Percentiles rank a stretch among this genome's conserved stretches.
Conservation (phyloP, 1,140 invertebrate genomes). For the Sminthurinus signatus region DNA sequence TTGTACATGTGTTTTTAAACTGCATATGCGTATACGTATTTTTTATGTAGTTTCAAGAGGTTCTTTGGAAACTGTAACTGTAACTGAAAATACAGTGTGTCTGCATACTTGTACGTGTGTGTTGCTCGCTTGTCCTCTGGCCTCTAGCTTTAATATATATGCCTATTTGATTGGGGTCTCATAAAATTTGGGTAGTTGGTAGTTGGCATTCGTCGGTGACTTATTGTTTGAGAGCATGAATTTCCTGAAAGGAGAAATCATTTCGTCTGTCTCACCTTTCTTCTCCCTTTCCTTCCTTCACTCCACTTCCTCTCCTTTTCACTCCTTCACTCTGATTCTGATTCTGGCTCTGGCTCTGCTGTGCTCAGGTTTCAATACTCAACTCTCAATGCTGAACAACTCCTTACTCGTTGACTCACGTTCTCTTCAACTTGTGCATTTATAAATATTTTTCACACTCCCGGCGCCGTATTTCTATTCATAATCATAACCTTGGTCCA, state of each 20-base stretch:
- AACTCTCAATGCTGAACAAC: no score
- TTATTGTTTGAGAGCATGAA: constrained; percentile 29
- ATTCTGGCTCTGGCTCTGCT: no score
- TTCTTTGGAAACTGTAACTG: no score
- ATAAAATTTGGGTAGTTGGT: no score
- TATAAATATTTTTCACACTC: constrained; percentile 6
- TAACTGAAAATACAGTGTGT: no score
- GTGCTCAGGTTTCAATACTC: no score
- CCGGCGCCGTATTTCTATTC: neutral
- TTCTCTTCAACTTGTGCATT: neutral
- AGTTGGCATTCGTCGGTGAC: constrained; percentile 16
- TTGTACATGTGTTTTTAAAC: no score
- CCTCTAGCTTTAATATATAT: constrained; percentile 7
- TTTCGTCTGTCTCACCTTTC: constrained; percentile 9
- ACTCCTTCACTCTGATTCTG: neutral
- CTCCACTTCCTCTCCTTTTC: neutral
- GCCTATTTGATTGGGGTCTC: constrained; percentile 27
- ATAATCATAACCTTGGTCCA: neutral
- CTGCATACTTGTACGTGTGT: no score
- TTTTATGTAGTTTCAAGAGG: no score
- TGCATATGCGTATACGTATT: no score
- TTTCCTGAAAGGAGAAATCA: constrained; percentile 29
- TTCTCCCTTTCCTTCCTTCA: neutral
- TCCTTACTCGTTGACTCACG: no score
- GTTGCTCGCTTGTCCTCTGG: constrained; percentile 7